Evolutionary conservation across 2,113 vertebrate species (phyloP).

Genomic region (Entomyzon cyanotis): DNA sequence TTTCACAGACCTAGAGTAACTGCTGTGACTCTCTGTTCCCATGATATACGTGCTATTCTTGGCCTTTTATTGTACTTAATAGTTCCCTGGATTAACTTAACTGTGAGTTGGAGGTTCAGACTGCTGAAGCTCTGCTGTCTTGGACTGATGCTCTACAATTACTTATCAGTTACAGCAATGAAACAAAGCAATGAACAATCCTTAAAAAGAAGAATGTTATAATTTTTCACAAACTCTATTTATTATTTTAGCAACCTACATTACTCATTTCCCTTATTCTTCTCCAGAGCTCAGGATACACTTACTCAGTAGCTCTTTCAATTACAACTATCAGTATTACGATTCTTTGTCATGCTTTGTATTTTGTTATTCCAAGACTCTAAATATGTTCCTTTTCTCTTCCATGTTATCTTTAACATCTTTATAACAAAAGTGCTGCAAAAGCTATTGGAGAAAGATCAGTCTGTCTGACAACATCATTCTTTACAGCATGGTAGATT

Average conservation of each 20-base stretch:
- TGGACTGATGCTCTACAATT: background rate
- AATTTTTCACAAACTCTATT: background rate
- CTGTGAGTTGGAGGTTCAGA: background rate
- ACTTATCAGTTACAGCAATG: background rate
- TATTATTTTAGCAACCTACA: background rate
- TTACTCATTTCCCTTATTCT: background rate
- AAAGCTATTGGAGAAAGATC: conserved; percentile 48
- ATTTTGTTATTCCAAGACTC: conserved; percentile 18
- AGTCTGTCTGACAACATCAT: conserved; percentile 44
- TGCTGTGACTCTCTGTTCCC: background rate
- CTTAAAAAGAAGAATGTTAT: background rate
- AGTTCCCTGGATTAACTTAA: background rate
- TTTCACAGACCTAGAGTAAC: background rate
- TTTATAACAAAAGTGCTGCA: conserved; percentile 46
- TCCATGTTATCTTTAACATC: conserved; percentile 44
- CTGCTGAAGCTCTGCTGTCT: background rate
- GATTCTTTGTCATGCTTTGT: conserved; percentile 13
- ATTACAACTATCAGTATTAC: background rate
- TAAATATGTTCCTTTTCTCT: conserved; percentile 44
- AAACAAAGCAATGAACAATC: background rate
- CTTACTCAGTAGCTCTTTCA: conserved; percentile 1
- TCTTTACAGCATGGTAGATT: background rate
- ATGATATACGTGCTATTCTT: background rate
- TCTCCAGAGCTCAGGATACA: background rate
- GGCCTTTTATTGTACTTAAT: background rate